These are phyloP conservation scores for Choreutis nemorana DNA, from an alignment of 2,888 invertebrate genomes.

Conservation along the genomic window DNA sequence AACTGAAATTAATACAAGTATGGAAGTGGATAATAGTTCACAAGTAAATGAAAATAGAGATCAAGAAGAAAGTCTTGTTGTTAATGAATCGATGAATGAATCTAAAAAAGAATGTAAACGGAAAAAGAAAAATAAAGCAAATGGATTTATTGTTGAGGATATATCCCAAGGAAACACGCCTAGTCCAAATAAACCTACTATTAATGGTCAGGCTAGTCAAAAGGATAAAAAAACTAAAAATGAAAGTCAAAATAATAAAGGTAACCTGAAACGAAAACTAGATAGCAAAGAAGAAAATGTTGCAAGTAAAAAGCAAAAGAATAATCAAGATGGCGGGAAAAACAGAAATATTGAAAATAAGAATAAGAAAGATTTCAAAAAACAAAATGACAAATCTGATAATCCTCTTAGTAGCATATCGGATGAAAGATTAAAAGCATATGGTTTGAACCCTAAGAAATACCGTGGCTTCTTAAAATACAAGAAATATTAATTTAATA, in stretches of 20 bases:
- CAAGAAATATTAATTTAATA: constrained; percentile 47
- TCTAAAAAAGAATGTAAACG: constrained; percentile 18
- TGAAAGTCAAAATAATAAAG: constrained; percentile 16
- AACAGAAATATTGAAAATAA: constrained; percentile 18
- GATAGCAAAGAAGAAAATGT: constrained; percentile 10
- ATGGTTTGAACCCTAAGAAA: constrained; percentile 91
- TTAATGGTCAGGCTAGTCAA: constrained; percentile 4
- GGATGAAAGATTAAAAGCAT: constrained; percentile 87
- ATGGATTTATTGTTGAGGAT: constrained; percentile 25
- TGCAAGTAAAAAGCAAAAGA: constrained; percentile 8
- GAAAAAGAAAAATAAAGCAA: constrained; percentile 23
- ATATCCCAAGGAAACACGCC: constrained; percentile 21
- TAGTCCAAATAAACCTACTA: constrained; percentile 18
- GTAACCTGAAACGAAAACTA: constrained; percentile 7
- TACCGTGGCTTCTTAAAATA: constrained; percentile 81
- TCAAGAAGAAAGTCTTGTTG: constrained; percentile 3
- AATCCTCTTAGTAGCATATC: constrained; percentile 61
- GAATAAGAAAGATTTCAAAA: constrained; percentile 24
- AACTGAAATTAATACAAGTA: neutral
- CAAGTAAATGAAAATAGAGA: constrained; percentile 3
- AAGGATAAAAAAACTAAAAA: constrained; percentile 2
- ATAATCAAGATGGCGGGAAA: constrained; percentile 14
- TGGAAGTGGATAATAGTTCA: neutral
- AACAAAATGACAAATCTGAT: constrained; percentile 18
- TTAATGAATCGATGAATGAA: constrained; percentile 5